These are phyloP conservation scores for Perca flavescens DNA, from an alignment of 2,113 vertebrate genomes.

Conservation along the genomic window DNA sequence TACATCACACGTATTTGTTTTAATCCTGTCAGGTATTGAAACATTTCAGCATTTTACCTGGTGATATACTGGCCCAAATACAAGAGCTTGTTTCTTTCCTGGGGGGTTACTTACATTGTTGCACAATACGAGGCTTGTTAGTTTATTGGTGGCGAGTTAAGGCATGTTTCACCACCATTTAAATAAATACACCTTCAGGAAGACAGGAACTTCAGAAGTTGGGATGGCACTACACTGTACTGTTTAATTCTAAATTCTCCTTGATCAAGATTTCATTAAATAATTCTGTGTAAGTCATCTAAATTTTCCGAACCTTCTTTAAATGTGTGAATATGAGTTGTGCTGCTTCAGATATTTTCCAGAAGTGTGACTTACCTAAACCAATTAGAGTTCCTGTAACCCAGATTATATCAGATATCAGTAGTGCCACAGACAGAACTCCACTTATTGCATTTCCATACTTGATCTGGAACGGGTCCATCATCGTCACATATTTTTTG, in stretches of 20 bases:
- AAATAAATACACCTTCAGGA: too few species aligned
- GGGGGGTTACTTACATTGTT: background rate
- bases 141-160: background rate
- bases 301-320: too few species aligned
- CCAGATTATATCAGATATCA: slow-evolving; percentile 68
- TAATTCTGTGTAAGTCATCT: too few species aligned
- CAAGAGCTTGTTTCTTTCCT: background rate
- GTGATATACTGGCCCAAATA: background rate
- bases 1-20: background rate
- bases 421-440: slow-evolving; percentile 49
- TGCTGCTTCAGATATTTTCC: too few species aligned
- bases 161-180: background rate
- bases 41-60: background rate
- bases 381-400: slow-evolving; percentile 68
- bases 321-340: too few species aligned
- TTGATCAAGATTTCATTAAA: too few species aligned
- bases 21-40: background rate
- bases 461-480: slow-evolving; percentile 66
- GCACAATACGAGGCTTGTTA: background rate
- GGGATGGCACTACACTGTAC: too few species aligned
- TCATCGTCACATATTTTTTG: slow-evolving; percentile 63
- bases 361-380: slow-evolving; percentile 49
- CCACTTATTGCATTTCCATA: slow-evolving; percentile 57
- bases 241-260: too few species aligned
- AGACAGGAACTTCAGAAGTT: too few species aligned